Percentiles rank a stretch among this genome's conserved stretches.
phyloP scores from a whole-genome alignment of 2,113 vertebrate species.

The Manacus vitellinus region DNA sequence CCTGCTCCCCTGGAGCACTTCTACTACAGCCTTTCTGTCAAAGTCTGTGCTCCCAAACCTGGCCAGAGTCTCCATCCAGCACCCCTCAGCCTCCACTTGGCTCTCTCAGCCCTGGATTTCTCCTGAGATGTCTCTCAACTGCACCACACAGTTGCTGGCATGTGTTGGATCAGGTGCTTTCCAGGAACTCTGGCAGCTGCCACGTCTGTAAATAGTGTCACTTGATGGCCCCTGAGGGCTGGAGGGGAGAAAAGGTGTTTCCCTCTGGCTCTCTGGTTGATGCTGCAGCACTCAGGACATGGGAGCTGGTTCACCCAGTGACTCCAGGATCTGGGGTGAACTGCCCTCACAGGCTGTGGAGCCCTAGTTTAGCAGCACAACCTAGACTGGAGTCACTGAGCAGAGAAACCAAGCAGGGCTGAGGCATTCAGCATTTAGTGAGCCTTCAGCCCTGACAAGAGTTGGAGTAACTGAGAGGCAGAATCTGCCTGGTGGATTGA shows the following conservation, averaged over 20 bases:
- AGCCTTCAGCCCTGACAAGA: background rate
- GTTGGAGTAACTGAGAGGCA: background rate
- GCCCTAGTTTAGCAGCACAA: background rate
- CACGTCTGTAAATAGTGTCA: background rate
- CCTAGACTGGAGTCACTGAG: background rate
- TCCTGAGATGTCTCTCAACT: background rate
- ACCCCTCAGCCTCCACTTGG: rapidly evolving
- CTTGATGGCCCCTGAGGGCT: background rate
- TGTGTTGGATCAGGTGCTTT: rapidly evolving
- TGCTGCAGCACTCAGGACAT: background rate
- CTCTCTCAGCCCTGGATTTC: background rate
- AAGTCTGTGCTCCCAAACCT: background rate
- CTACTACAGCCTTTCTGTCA: background rate
- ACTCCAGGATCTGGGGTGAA: background rate
- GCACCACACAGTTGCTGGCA: background rate
- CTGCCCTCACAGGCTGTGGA: background rate
- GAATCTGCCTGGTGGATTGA: background rate
- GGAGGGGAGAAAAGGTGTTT: background rate
- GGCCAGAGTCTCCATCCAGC: background rate
- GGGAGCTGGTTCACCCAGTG: background rate
- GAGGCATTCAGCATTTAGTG: background rate
- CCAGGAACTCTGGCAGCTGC: background rate
- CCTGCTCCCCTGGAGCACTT: background rate
- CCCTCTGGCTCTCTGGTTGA: rapidly evolving
- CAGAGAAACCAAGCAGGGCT: background rate